Evolutionary conservation across 2,888 invertebrate species (phyloP).

Genomic region (Drosophila merina): DNA sequence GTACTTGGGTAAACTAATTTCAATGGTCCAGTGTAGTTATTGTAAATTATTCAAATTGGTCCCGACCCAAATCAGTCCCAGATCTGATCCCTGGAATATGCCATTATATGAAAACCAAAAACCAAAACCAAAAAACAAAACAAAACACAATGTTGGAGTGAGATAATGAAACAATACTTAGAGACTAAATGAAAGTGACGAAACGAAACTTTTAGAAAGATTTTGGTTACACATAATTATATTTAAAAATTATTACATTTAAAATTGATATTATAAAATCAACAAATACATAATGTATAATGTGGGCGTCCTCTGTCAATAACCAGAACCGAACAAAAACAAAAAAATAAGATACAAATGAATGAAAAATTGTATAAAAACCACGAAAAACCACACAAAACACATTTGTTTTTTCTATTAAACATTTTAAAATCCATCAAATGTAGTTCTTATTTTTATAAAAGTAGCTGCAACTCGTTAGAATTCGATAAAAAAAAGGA

Average conservation of each 20-base stretch:
- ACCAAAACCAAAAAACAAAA: slow-evolving; percentile 15
- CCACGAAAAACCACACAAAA: slow-evolving; percentile 21
- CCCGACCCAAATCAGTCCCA: slow-evolving; percentile 26
- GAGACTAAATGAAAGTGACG: slow-evolving; percentile 75
- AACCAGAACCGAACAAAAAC: background rate
- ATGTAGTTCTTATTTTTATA: slow-evolving; percentile 50
- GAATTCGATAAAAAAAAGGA: background rate
- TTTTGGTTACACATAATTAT: slow-evolving; percentile 67
- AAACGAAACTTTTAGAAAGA: slow-evolving; percentile 72
- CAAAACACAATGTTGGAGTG: slow-evolving; percentile 82
- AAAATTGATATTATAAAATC: slow-evolving; percentile 70
- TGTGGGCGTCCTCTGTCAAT: slow-evolving; percentile 24
- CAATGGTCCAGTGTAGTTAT: slow-evolving; percentile 73
- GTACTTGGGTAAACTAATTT: slow-evolving; percentile 56
- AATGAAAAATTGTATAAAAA: slow-evolving; percentile 62
- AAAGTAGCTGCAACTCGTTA: background rate
- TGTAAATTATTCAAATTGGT: slow-evolving; percentile 64
- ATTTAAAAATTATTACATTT: slow-evolving; percentile 67
- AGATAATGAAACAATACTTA: slow-evolving; percentile 84
- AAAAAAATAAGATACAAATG: slow-evolving; percentile 14
- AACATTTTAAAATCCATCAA: slow-evolving; percentile 54
- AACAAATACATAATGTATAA: slow-evolving; percentile 60
- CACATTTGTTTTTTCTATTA: slow-evolving; percentile 72
- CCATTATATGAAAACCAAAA: slow-evolving; percentile 57
- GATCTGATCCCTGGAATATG: slow-evolving; percentile 55